phyloP scores from a whole-genome alignment of 2,113 vertebrate genomes.

The Caretta caretta region DNA sequence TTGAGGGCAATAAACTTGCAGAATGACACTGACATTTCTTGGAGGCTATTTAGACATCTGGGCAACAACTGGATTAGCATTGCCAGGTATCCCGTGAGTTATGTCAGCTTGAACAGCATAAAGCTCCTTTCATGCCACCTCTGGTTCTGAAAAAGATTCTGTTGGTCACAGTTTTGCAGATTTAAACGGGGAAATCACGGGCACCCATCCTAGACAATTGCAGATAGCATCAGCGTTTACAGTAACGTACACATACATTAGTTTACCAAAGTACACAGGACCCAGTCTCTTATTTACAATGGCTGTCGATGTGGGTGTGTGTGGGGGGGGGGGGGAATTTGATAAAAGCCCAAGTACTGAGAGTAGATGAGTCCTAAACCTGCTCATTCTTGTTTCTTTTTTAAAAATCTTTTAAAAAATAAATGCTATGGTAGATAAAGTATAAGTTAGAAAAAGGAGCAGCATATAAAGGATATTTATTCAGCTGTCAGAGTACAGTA shows the following conservation, averaged over 20 bases:
- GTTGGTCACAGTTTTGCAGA: background rate
- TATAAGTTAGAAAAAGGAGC: background rate
- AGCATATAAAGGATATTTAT: background rate
- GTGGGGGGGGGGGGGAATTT: background rate
- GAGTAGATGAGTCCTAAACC: background rate
- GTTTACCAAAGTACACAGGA: background rate
- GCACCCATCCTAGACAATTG: background rate
- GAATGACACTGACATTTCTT: constrained; percentile 9
- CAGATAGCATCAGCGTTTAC: background rate
- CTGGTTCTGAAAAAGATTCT: background rate
- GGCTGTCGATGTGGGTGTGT: background rate
- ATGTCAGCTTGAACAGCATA: constrained; percentile 31
- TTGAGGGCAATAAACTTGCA: constrained; percentile 15
- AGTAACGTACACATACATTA: background rate
- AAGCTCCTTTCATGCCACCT: background rate
- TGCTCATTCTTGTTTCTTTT: background rate
- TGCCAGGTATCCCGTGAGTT: constrained; percentile 47
- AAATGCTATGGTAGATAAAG: background rate
- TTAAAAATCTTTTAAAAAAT: background rate
- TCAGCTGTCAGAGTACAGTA: background rate
- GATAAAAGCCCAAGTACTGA: background rate
- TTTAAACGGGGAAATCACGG: background rate
- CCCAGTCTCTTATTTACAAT: background rate
- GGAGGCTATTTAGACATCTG: constrained; percentile 65
- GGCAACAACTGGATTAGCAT: constrained; percentile 62